phyloP scores from a whole-genome alignment of 2,113 vertebrate species.

The Chunga burmeisteri region DNA sequence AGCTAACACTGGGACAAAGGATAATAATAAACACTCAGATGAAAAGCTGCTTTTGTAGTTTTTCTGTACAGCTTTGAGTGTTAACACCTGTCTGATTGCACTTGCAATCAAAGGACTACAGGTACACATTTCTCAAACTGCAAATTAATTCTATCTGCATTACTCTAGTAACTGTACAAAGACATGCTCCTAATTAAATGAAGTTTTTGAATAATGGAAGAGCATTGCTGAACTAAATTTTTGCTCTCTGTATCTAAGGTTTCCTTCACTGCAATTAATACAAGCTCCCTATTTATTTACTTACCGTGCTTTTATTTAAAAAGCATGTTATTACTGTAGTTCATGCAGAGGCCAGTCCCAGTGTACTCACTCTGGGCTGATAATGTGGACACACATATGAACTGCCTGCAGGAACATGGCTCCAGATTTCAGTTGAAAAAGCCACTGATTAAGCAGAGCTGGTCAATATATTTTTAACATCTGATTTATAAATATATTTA shows the following conservation, averaged over 20 bases:
- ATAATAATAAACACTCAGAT: not conserved
- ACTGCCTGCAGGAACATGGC: not conserved
- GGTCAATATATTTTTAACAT: not conserved
- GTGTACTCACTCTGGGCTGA: not conserved
- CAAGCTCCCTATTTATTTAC: not conserved
- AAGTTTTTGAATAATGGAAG: not conserved
- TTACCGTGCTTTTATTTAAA: not conserved
- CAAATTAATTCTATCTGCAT: not conserved
- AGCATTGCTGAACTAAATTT: not conserved
- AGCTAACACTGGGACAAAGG: not conserved
- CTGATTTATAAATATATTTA: not conserved
- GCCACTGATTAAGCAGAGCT: not conserved
- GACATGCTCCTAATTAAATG: not conserved
- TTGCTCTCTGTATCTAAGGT: not conserved
- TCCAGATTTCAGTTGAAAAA: not conserved
- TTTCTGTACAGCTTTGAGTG: not conserved
- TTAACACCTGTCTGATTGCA: not conserved
- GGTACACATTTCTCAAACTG: not conserved
- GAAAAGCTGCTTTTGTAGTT: not conserved
- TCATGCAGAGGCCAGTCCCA: not conserved
- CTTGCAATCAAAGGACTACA: not conserved
- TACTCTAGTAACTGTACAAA: not conserved
- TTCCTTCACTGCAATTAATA: not conserved
- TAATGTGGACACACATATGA: not conserved
- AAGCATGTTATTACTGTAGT: not conserved